Conservation (phyloP, 2,113 vertebrate species). For the Embiotoca jacksoni region DNA sequence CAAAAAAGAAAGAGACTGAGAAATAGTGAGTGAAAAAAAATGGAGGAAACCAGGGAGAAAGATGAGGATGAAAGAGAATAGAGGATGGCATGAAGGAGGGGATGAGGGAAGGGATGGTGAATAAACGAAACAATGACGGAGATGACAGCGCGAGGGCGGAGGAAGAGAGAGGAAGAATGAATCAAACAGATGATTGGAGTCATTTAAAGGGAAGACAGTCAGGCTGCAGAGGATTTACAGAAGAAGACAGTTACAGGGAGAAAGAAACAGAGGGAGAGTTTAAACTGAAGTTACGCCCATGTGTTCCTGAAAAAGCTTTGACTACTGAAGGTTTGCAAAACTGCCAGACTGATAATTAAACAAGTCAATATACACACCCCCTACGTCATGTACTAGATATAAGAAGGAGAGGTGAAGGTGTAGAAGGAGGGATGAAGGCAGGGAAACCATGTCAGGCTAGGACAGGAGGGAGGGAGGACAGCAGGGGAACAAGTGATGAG, state of each 20-base stretch:
- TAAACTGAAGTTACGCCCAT: too few species aligned
- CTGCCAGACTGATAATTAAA: too few species aligned
- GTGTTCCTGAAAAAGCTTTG: too few species aligned
- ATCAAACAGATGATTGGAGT: slow-evolving; percentile 42
- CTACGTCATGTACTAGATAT: too few species aligned
- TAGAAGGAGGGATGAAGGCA: slow-evolving; percentile 4
- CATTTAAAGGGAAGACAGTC: slow-evolving; percentile 18
- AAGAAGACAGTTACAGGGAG: too few species aligned
- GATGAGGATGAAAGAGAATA: slow-evolving; percentile 59
- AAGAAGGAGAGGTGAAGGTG: neutral
- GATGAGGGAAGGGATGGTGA: slow-evolving; percentile 20
- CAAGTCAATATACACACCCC: too few species aligned
- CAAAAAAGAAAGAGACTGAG: neutral
- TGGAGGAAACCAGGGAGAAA: slow-evolving; percentile 9
- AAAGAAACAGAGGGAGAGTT: too few species aligned
- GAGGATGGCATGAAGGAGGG: slow-evolving; percentile 41
- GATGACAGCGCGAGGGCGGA: slow-evolving; percentile 40
- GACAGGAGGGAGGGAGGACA: neutral
- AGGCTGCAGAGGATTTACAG: too few species aligned
- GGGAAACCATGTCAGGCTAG: slow-evolving; percentile 11
- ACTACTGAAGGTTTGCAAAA: too few species aligned
- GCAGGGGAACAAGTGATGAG: slow-evolving; percentile 12
- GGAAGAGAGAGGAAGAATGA: slow-evolving; percentile 41
- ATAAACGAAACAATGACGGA: slow-evolving; percentile 30
- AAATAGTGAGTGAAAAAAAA: too few species aligned